phyloP scores from a whole-genome alignment of 2,113 vertebrate genomes.

The Myotis brandtii region DNA sequence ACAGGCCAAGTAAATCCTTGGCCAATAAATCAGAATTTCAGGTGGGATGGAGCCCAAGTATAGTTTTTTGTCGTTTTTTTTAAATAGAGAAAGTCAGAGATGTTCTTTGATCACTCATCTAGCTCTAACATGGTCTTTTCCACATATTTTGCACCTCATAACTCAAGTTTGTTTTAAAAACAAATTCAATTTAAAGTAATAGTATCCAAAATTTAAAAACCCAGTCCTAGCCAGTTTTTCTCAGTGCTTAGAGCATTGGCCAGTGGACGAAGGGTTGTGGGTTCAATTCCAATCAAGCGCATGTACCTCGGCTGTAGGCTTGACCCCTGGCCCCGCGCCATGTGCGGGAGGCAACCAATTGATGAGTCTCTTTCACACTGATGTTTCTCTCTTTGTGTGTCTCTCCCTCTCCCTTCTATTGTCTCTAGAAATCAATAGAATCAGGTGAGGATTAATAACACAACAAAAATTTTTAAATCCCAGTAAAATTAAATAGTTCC shows the following conservation, averaged over 20 bases:
- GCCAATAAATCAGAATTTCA: not conserved
- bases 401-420: too few species aligned
- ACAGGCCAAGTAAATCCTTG: not conserved
- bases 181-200: conserved; percentile 19
- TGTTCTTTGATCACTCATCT: not conserved
- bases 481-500: not conserved
- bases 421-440: too few species aligned
- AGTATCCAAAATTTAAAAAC: not conserved
- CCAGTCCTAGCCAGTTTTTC: not conserved
- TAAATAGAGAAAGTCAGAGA: not conserved
- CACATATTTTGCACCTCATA: not conserved
- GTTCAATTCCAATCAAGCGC: too few species aligned
- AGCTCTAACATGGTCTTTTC: not conserved
- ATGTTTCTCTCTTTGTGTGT: too few species aligned
- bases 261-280: too few species aligned
- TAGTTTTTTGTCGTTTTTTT: not conserved
- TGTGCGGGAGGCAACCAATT: too few species aligned
- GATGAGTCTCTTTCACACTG: too few species aligned
- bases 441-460: too few species aligned
- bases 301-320: too few species aligned
- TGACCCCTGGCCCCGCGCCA: too few species aligned
- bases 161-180: not conserved
- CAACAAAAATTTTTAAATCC: too few species aligned
- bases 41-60: not conserved
- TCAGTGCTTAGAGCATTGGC: too few species aligned